Percentiles rank a stretch among this genome's conserved stretches.
Evolutionary conservation across 2,113 vertebrate species (phyloP).

Genomic region (Stigmatopora nigra): DNA sequence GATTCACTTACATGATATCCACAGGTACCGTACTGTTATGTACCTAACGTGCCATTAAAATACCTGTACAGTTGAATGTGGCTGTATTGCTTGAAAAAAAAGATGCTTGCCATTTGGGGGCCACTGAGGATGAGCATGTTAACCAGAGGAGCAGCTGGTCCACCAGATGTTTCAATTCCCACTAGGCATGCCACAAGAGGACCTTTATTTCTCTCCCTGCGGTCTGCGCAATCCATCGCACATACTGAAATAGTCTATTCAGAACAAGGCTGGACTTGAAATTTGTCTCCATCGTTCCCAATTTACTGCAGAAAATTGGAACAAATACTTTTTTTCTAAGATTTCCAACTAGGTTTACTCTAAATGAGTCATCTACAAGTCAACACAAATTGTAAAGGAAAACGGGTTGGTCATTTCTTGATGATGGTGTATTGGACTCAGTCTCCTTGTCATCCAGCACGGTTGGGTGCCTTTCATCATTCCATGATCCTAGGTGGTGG

Average conservation of each 20-base stretch:
- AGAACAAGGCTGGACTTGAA: not conserved
- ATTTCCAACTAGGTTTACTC: not conserved
- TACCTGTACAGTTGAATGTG: slow-evolving; percentile 27
- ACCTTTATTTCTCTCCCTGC: slow-evolving; percentile 65
- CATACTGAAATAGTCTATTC: slow-evolving; percentile 9
- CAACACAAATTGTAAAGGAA: slow-evolving; percentile 14
- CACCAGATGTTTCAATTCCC: slow-evolving; percentile 71
- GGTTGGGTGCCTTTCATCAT: slow-evolving; percentile 47
- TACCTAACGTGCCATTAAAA: slow-evolving; percentile 2
- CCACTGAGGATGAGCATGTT: slow-evolving; percentile 67
- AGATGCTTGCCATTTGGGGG: slow-evolving; percentile 42
- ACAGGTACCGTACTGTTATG: slow-evolving; percentile 12
- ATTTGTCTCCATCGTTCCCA: not conserved
- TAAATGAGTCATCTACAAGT: slow-evolving; percentile 12
- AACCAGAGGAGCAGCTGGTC: slow-evolving; percentile 72
- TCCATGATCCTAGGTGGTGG: slow-evolving; percentile 51
- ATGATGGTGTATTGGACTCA: slow-evolving; percentile 15
- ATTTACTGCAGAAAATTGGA: not conserved
- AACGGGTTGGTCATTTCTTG: slow-evolving; percentile 11
- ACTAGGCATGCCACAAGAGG: slow-evolving; percentile 65
- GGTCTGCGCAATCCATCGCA: slow-evolving; percentile 35
- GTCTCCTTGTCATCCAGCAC: slow-evolving; percentile 43
- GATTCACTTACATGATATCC: slow-evolving; percentile 11
- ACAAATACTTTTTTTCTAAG: not conserved
- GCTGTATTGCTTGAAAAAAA: not conserved